These are phyloP conservation scores for Gyrodactylus salaris DNA, from an alignment of 1,140 invertebrate genomes.

Conservation along the genomic window DNA sequence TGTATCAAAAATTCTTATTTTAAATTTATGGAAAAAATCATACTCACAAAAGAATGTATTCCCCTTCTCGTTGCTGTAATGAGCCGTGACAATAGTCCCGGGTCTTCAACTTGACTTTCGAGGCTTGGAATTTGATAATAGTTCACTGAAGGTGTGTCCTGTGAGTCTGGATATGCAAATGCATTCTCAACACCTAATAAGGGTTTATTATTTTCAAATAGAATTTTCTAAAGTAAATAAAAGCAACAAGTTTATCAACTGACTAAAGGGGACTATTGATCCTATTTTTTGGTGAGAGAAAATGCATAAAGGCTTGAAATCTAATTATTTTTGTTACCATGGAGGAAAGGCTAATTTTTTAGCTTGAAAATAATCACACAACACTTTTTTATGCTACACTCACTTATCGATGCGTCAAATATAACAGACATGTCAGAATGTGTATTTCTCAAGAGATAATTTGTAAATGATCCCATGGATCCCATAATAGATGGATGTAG, in stretches of 20 bases:
- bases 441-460: neutral
- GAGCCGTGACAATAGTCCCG: neutral
- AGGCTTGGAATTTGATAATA: neutral
- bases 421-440: neutral
- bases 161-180: neutral
- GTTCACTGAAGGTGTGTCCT: neutral
- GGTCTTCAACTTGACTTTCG: neutral
- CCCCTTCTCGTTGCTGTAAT: neutral
- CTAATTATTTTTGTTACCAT: too few species aligned
- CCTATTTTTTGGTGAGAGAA: too few species aligned
- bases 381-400: too few species aligned
- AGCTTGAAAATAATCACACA: too few species aligned
- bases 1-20: neutral
- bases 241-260: too few species aligned
- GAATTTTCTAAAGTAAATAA: too few species aligned
- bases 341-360: too few species aligned
- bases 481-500: neutral
- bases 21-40: neutral
- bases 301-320: too few species aligned
- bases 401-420: neutral
- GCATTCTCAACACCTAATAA: too few species aligned
- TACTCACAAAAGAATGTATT: neutral
- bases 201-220: too few species aligned
- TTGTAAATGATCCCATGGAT: neutral
- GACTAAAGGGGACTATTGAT: too few species aligned